Percentiles rank a stretch among this genome's conserved stretches.
phyloP scores from a whole-genome alignment of 2,888 invertebrate species.

The Cantharis rustica region DNA sequence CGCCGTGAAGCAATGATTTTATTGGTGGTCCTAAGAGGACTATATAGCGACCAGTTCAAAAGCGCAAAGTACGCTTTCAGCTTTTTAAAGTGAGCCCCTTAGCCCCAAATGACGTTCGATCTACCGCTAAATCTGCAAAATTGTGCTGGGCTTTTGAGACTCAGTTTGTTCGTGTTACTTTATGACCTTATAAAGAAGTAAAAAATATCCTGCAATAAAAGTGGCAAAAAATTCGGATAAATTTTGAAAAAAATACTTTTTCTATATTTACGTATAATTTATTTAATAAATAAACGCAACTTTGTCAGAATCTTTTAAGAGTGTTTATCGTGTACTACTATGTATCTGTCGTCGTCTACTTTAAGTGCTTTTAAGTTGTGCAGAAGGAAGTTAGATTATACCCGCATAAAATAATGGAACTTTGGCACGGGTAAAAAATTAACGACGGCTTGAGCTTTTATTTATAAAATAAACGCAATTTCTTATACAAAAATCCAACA shows the following conservation, averaged over 20 bases:
- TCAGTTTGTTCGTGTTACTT: conserved; percentile 30
- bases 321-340: conserved; percentile 10
- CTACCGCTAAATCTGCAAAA: conserved; percentile 54
- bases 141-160: conserved; percentile 51
- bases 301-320: conserved; percentile 8
- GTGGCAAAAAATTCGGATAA: background rate
- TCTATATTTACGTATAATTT: background rate
- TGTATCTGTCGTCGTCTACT: conserved; percentile 11
- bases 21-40: conserved; percentile 50
- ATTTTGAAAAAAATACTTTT: background rate
- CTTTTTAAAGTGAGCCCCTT: conserved; percentile 57
- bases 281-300: background rate
- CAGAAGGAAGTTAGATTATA: background rate
- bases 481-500: background rate
- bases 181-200: conserved; percentile 28
- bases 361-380: conserved; percentile 20
- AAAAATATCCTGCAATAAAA: conserved; percentile 10
- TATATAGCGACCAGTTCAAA: conserved; percentile 49
- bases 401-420: background rate
- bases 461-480: background rate
- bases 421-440: background rate
- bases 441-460: background rate
- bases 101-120: conserved; percentile 57
- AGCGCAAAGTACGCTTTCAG: conserved; percentile 57
- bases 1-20: conserved; percentile 52